Evolutionary conservation across 2,797 vertebrate species (phyloP).

Genomic region (Sciaenops ocellatus): DNA sequence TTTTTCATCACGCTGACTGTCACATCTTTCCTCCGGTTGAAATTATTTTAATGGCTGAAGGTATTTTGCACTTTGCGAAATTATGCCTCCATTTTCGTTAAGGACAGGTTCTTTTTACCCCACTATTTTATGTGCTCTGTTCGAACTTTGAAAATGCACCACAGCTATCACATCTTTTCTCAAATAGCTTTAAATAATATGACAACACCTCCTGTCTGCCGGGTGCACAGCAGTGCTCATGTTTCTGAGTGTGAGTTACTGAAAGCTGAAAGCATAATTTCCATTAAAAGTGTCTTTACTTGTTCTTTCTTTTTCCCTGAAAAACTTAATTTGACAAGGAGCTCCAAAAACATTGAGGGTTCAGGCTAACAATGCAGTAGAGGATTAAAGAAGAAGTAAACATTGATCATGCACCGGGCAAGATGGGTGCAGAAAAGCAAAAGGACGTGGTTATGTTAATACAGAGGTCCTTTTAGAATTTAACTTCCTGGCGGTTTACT

Average conservation of each 20-base stretch:
- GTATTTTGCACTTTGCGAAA: conserved; percentile 60
- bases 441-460: neutral
- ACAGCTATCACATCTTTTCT: conserved; percentile 24
- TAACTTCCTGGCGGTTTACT: conserved; percentile 8
- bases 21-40: conserved; percentile 34
- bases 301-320: neutral
- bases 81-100: conserved; percentile 41
- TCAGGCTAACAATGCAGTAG: conserved; percentile 8
- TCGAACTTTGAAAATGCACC: conserved; percentile 49
- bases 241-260: conserved; percentile 9
- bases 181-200: conserved; percentile 49
- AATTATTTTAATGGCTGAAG: conserved; percentile 51
- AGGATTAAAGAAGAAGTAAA: conserved; percentile 33
- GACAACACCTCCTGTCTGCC: conserved; percentile 19
- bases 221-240: neutral
- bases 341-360: conserved; percentile 15
- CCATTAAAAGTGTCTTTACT: conserved; percentile 3
- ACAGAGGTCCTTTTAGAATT: neutral
- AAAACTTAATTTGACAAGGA: neutral
- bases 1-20: conserved; percentile 19
- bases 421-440: conserved; percentile 5
- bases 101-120: conserved; percentile 11
- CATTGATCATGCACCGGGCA: conserved; percentile 29
- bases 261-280: conserved; percentile 32
- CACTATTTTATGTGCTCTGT: conserved; percentile 23